These are phyloP conservation scores for Epizoanthus ramosus DNA, from an alignment of 92 coral and sea anemone genomes.

Conservation along the genomic window DNA sequence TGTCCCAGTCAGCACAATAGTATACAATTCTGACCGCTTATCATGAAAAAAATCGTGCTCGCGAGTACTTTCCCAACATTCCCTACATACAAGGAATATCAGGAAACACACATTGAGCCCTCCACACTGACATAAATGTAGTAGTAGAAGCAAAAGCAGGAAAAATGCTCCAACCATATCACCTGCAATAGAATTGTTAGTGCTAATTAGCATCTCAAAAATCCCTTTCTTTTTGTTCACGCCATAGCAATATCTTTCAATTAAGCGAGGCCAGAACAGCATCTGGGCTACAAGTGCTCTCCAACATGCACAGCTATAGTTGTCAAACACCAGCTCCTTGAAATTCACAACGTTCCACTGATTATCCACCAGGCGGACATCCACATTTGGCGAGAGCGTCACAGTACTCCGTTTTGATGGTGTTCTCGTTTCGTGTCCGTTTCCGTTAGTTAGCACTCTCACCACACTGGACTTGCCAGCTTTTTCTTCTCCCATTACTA, in stretches of 20 bases:
- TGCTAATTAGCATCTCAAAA: too few relatives aligned
- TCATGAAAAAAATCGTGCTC: too few relatives aligned
- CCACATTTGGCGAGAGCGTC: neutral
- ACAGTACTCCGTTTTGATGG: neutral
- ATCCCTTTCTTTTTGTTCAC: too few relatives aligned
- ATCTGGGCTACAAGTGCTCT: neutral
- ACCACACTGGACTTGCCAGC: slow-evolving; percentile 1
- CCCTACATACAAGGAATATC: too few relatives aligned
- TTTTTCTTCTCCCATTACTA: neutral
- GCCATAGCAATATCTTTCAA: neutral
- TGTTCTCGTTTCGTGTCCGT: neutral
- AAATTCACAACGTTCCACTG: neutral
- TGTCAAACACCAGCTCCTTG: neutral
- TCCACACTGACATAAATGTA: too few relatives aligned
- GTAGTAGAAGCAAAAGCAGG: too few relatives aligned
- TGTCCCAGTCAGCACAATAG: too few relatives aligned
- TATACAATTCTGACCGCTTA: too few relatives aligned
- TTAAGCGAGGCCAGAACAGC: neutral
- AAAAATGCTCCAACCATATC: too few relatives aligned
- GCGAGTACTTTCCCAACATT: too few relatives aligned
- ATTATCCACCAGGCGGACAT: neutral
- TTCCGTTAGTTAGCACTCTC: neutral
- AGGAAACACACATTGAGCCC: too few relatives aligned
- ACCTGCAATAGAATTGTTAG: too few relatives aligned
- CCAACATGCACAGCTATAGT: neutral